phyloP scores from a whole-genome alignment of 2,888 invertebrate genomes.

The Orchestes rusci region DNA sequence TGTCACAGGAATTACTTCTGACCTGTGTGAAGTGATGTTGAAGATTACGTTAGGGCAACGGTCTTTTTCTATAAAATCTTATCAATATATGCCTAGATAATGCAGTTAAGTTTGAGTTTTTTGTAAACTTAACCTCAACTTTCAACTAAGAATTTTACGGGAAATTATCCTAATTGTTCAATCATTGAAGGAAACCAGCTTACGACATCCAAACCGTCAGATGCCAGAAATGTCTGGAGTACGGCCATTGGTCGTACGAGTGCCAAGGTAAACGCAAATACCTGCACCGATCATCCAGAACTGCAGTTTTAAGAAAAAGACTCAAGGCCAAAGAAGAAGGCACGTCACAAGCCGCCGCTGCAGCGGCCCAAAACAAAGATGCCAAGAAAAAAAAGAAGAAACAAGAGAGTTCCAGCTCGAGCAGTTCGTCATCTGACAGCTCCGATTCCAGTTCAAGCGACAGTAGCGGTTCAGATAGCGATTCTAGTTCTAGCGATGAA shows the following conservation, averaged over 20 bases:
- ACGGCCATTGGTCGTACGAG: slow-evolving; percentile 93
- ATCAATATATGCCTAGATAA: too few relatives aligned
- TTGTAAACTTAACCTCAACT: too few relatives aligned
- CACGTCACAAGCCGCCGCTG: slow-evolving; percentile 3
- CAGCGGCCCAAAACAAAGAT: background rate
- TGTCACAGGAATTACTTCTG: too few relatives aligned
- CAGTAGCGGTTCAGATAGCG: slow-evolving; percentile 18
- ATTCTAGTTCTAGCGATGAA: slow-evolving; percentile 20
- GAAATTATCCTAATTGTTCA: too few relatives aligned
- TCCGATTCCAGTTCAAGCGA: slow-evolving; percentile 20
- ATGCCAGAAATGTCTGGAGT: slow-evolving; percentile 89
- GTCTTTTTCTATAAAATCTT: too few relatives aligned
- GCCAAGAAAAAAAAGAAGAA: slow-evolving; percentile 18
- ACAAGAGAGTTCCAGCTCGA: slow-evolving; percentile 22
- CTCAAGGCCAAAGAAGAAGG: slow-evolving; percentile 45
- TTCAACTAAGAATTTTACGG: too few relatives aligned
- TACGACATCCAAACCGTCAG: slow-evolving; percentile 69
- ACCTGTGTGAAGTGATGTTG: too few relatives aligned
- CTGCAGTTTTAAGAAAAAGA: slow-evolving; percentile 67
- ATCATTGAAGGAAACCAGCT: too few relatives aligned
- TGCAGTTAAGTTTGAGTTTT: too few relatives aligned
- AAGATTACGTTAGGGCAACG: too few relatives aligned
- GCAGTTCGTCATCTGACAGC: slow-evolving; percentile 14
- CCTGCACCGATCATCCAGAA: slow-evolving; percentile 75
- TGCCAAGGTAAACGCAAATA: slow-evolving; percentile 87